phyloP scores from a whole-genome alignment of 2,888 invertebrate species.

The Chesias legatella region DNA sequence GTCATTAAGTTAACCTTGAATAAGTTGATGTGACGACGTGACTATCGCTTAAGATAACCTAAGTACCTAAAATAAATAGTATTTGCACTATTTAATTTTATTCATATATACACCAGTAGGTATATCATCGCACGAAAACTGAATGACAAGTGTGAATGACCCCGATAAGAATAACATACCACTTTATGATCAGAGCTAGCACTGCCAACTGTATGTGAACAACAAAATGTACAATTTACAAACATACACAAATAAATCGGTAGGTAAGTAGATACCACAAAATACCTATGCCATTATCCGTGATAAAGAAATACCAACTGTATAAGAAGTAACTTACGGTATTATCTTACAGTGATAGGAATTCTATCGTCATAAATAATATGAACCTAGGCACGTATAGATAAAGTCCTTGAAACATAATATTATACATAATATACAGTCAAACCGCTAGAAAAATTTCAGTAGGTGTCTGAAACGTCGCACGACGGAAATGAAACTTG shows the following conservation, averaged over 20 bases:
- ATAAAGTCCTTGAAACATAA: conserved; percentile 6
- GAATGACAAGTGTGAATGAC: conserved; percentile 74
- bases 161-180: conserved; percentile 63
- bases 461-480: conserved; percentile 20
- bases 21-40: too few species aligned
- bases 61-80: too few species aligned
- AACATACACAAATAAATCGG: neutral
- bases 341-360: too few species aligned
- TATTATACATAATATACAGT: conserved; percentile 12
- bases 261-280: neutral
- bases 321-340: too few species aligned
- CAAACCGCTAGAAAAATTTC: conserved; percentile 14
- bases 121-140: conserved; percentile 21
- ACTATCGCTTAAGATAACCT: too few species aligned
- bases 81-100: neutral
- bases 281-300: neutral
- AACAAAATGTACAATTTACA: conserved; percentile 2
- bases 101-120: neutral
- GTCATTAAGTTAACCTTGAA: too few species aligned
- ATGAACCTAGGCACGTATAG: too few species aligned
- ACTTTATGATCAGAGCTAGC: conserved; percentile 44
- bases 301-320: conserved; percentile 3
- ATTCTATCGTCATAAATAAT: too few species aligned
- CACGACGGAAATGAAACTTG: conserved; percentile 26
- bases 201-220: conserved; percentile 29